Percentiles rank a stretch among this genome's conserved stretches.
These are phyloP conservation scores for Pedetes capensis DNA, from an alignment of 2,113 vertebrate genomes.

Conservation along the genomic window DNA sequence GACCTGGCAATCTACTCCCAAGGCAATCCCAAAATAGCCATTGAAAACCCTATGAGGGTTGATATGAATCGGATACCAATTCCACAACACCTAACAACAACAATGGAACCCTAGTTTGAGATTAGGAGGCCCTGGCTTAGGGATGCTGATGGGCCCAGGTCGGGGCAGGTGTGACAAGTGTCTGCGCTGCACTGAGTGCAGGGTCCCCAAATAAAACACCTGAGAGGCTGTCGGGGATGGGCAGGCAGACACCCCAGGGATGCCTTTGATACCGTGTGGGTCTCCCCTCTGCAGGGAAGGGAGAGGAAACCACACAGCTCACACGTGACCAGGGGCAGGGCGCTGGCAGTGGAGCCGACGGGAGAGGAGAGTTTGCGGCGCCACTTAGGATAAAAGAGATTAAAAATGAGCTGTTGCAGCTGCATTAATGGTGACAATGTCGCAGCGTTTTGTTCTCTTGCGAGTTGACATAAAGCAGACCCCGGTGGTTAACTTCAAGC, in stretches of 20 bases:
- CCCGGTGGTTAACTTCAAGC: not conserved
- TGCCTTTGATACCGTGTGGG: rapidly evolving
- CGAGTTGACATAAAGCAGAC: not conserved
- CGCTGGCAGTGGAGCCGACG: rapidly evolving
- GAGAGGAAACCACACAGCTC: not conserved
- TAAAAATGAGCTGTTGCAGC: not conserved
- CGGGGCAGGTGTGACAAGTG: not conserved
- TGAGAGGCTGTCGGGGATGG: rapidly evolving
- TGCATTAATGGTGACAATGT: not conserved
- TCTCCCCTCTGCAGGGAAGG: rapidly evolving
- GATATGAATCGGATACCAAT: too few species aligned
- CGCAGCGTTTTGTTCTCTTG: not conserved
- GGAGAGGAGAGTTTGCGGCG: not conserved
- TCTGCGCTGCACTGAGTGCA: not conserved
- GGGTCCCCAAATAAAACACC: not conserved
- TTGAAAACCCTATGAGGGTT: too few species aligned
- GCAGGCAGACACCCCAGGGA: not conserved
- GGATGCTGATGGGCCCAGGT: not conserved
- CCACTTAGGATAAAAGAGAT: not conserved
- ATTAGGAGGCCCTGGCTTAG: too few species aligned
- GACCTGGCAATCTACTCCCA: too few species aligned
- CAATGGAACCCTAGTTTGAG: too few species aligned
- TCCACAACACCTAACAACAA: too few species aligned
- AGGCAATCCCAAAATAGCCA: too few species aligned
- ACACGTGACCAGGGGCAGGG: rapidly evolving